phyloP scores from a whole-genome alignment of 2,888 invertebrate genomes.

The Calliopum simillimum region DNA sequence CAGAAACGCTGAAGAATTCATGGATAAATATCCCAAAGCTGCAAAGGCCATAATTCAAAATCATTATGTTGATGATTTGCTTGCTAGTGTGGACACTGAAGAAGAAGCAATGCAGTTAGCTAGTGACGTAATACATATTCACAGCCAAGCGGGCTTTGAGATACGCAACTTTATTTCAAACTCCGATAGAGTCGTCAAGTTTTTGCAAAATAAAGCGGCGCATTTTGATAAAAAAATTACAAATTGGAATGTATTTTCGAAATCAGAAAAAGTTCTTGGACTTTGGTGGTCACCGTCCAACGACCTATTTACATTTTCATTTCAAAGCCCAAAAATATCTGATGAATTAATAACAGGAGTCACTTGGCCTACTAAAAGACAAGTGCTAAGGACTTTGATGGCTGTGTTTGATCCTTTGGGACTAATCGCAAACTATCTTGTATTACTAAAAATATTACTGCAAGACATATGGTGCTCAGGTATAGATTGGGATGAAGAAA shows the following conservation, averaged over 20 bases:
- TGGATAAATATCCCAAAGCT: constrained; percentile 29
- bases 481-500: constrained; percentile 28
- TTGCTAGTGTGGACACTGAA: constrained; percentile 37
- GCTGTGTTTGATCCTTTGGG: constrained; percentile 35
- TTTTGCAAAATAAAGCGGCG: constrained; percentile 10
- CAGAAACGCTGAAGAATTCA: constrained; percentile 33
- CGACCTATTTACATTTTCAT: no score
- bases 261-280: constrained; percentile 33
- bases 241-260: constrained; percentile 31
- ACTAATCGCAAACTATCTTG: constrained; percentile 31
- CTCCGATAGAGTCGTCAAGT: constrained; percentile 19
- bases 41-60: constrained; percentile 36
- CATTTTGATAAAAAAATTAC: constrained; percentile 3
- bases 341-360: constrained; percentile 23
- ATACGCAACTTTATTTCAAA: constrained; percentile 41
- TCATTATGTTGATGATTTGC: constrained; percentile 43
- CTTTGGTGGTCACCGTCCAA: constrained; percentile 29
- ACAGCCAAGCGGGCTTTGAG: constrained; percentile 37
- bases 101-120: constrained; percentile 40
- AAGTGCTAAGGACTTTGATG: constrained; percentile 29
- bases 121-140: constrained; percentile 37
- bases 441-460: constrained; percentile 38
- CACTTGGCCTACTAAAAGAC: constrained; percentile 36
- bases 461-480: constrained; percentile 37
- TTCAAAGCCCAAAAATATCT: no score